Evolutionary conservation across 2,797 vertebrate species (phyloP), one percentile per base, ranked within the genome.

Genomic region (Trachops cirrhosus): DNA sequence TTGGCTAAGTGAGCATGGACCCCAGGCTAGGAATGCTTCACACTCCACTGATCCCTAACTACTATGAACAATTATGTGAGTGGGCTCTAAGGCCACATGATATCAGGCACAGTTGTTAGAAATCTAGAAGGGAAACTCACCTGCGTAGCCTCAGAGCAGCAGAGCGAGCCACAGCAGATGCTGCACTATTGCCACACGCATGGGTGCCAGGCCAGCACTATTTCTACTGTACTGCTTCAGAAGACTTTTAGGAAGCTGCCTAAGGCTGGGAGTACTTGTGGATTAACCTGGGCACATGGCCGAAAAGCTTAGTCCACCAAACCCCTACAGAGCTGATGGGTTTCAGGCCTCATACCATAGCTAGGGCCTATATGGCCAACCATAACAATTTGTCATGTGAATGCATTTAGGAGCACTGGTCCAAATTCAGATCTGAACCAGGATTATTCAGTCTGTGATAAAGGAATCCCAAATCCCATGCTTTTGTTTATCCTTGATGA

Each of bases 111-210:
- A 78, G 75, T 50, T 94, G 21, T 86, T 94, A 11, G 19, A 93
- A 96, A 83, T 80, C 44, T 87, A 84, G 14, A 91, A 95, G n/a
- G 34, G 29, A 91, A 96, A 41, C 14, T 57, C 19, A 41, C 9
- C 29, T 50, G 70, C 26, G 9, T 86, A 62, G 39, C 18, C 34
- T 14, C 16, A 52, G 41, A 48, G 50, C 18, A 73, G 26, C 29
- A 70, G 11, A 86, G 70, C 5, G 15, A 75, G 34, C 46, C 71
- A 83, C 3, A 52, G 84, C 16, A 80, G 91, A 90, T 77, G 48
- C 29, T 82, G 8, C 4, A 77, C 29, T 62, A 62, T 9, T 79
- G 6, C n/a, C 62, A 52, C 12, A 41, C 29, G 48, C 78, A 86
- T 86, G 46, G 46, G 6, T 75, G 44, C 46, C 48, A 5, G 41